Percentiles rank a stretch among this genome's conserved stretches.
Conservation (phyloP, 2,888 invertebrate genomes). For the Chesias legatella region DNA sequence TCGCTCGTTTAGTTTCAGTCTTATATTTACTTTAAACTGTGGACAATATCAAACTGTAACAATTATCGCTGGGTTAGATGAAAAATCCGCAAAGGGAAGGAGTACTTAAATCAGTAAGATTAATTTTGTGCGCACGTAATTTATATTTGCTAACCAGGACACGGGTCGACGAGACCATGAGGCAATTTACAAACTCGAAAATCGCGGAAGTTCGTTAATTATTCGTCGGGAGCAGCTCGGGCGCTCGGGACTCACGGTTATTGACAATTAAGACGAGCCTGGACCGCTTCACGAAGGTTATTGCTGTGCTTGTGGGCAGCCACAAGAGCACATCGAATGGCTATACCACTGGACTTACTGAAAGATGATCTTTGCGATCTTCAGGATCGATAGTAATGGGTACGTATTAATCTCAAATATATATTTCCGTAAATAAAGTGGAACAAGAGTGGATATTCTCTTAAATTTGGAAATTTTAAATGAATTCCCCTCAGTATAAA, state of each 20-base stretch:
- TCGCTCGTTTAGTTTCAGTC: slow-evolving; percentile 9
- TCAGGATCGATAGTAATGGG: too few relatives aligned
- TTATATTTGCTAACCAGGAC: slow-evolving; percentile 73
- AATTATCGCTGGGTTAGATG: slow-evolving; percentile 23
- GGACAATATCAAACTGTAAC: slow-evolving; percentile 12
- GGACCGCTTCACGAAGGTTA: slow-evolving; percentile 63
- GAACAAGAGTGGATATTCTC: too few relatives aligned
- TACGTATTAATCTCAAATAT: too few relatives aligned
- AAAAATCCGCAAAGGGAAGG: slow-evolving; percentile 49
- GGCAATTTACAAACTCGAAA: slow-evolving; percentile 80
- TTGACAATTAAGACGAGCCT: slow-evolving; percentile 76
- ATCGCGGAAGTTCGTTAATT: slow-evolving; percentile 80
- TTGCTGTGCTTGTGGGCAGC: slow-evolving; percentile 56
- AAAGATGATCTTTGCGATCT: too few relatives aligned
- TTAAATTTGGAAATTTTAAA: too few relatives aligned
- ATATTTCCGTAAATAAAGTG: too few relatives aligned
- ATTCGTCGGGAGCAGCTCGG: slow-evolving; percentile 66
- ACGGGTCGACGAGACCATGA: slow-evolving; percentile 75
- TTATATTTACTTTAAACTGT: slow-evolving; percentile 5
- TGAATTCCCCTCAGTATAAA: too few relatives aligned
- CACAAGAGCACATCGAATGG: slow-evolving; percentile 15
- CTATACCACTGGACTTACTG: not conserved
- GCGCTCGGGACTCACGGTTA: slow-evolving; percentile 70
- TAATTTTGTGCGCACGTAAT: slow-evolving; percentile 76
- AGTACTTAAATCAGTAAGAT: slow-evolving; percentile 72